Evolutionary conservation across 2,888 invertebrate genomes (phyloP), one percentile per base, ranked within the genome.

Genomic region (Nemotelus pantherinus): DNA sequence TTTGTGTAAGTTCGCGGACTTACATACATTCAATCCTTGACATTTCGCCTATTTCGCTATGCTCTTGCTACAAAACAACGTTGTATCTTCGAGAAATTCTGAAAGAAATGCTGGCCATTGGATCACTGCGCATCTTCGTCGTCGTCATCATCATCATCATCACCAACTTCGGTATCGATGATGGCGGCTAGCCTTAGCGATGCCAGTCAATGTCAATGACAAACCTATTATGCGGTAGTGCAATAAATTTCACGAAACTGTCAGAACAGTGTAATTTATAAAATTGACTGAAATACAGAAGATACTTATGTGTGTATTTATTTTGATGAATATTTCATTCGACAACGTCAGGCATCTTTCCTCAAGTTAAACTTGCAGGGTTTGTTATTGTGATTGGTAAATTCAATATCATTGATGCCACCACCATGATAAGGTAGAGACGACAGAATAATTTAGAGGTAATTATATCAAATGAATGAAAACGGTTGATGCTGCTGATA

Each of bases 241-340:
- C 41, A 60, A 47, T 60, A 60, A 74, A 74, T 74, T 48, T 57
- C 48, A n/a, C 48, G 41, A 60, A 57, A 41, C 63, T 74, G 74
- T 74, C 74, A 60, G 74, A 41, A 74, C 63, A 50, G 48, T 72
- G 55, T 70, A 41, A 55, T 70, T 70, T 10, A 70, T 44, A 10
- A 41, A 47, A 47, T 70, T 63, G 39, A 43, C 39, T 63, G 53
- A 7, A 10, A 53, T 53, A 7, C 10, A 53, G 53, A 1, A 7
- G 53, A 53, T 53, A 53, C 6, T 7, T 53, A 53, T 7, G 6
- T 6, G 53, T 53, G 10, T 53, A 7, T 1, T 10, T 53, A 10
- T 53, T 53, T 25, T 25, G 25, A 25, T 25, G 25, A 25, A 25
- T 25, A 25, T 25, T 25, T 25, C 25, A 25, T 25, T 25, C 25